Evolutionary conservation across 2,797 vertebrate genomes (phyloP), one percentile per base, ranked within the genome.

Genomic region (Trematomus bernacchii): DNA sequence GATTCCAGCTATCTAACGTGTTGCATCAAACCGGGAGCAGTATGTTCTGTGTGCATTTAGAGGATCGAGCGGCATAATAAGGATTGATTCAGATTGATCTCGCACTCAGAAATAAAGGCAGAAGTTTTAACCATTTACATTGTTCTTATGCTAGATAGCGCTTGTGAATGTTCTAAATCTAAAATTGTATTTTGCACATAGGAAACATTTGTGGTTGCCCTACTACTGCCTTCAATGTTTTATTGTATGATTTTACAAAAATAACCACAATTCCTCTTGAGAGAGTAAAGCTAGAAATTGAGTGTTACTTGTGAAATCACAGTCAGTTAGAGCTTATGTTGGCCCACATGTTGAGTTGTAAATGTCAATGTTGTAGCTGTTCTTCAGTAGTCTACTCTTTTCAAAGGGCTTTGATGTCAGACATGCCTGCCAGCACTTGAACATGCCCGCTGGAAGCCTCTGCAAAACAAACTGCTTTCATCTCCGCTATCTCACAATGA

Each of bases 1-100:
- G 11, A 82, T 76, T 71, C 40, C 10, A 10, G 70, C 75, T 85
- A 87, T 84, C 60, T 81, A 80, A 87, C 23, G 7, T 11, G 66
- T 89, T 86, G 74, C 69, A 68, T 82, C 66, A 83, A 61, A 44
- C 68, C 40, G 12, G 57, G 44, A 76, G 71, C 42, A 70, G 46
- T 19, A 50, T 54, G 57, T 71, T 66, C 52, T 33, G 44, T 6
- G 10, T 71, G 47, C 47, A 64, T 69, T 78, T 33, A 66, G 27
- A 23, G 14, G 40, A 89, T 72, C 30, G 1, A 75, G 75, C 11
- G 30, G 15, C n/a, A 53, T 58, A 44, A 63, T 65, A 57, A 48
- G 58, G 55, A 61, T 37, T 72, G 19, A 70, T 73, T 72, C 59
- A 68, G 42, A 72, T 2, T 52, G n/a, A 71, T 44, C n/a, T 58